These are phyloP conservation scores for Xenopus borealis DNA, from an alignment of 2,113 vertebrate genomes.

Conservation along the genomic window DNA sequence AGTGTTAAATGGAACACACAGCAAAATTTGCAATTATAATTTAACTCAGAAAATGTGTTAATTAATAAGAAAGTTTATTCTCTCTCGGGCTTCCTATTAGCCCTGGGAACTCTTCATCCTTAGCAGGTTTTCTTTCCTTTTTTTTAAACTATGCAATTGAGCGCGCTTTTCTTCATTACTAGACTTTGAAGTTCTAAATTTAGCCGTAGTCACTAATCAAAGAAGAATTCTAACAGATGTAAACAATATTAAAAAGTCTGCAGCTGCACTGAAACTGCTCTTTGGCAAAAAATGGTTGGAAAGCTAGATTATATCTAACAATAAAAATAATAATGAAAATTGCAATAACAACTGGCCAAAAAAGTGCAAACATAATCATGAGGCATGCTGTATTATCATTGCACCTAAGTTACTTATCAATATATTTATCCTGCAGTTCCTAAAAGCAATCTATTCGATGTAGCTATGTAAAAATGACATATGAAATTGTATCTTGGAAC, in stretches of 20 bases:
- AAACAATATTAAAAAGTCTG: constrained; percentile 21
- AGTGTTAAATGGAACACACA: neutral
- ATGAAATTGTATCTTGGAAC: no score
- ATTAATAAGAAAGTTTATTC: constrained; percentile 55
- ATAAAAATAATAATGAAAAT: no score
- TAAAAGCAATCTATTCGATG: no score
- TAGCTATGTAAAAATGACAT: no score
- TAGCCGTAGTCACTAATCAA: constrained; percentile 53
- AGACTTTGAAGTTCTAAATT: constrained; percentile 58
- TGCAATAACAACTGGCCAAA: no score
- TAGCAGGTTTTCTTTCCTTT: constrained; percentile 55
- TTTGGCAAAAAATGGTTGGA: neutral
- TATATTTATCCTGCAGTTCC: no score
- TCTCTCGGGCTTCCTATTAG: constrained; percentile 48
- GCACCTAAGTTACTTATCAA: no score
- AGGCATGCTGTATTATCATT: no score
- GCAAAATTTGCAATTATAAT: constrained; percentile 53
- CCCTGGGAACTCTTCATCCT: constrained; percentile 52
- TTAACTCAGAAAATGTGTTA: constrained; percentile 40
- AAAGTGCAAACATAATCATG: no score
- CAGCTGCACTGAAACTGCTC: constrained; percentile 46
- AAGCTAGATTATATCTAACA: no score
- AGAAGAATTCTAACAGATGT: constrained; percentile 40
- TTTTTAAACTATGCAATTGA: constrained; percentile 54
- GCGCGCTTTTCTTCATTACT: constrained; percentile 52